Base-by-base conservation (phyloP, 2,888 invertebrate genomes). In the Seira ritae region DNA sequence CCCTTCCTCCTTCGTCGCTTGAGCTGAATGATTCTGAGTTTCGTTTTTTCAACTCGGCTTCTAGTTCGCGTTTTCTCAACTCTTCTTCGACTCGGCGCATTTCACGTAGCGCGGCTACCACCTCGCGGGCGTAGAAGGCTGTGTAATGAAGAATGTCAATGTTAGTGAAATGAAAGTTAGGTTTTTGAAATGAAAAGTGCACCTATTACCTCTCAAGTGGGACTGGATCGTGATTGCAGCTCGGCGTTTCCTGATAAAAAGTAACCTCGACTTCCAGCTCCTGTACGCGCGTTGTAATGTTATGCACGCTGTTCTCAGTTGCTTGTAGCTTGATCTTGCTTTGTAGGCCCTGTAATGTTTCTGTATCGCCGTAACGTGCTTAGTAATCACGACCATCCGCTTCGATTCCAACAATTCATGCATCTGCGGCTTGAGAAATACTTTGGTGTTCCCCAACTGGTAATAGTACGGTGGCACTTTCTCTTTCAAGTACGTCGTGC, bases 81-180 rank as follows among this genome's bases (percentile, higher is more conserved):
- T 90, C 90, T 85, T 90, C 90, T 84, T 90, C 90, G 2, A 90
- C 90, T 31, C 88, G 84, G 69, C 89, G 87, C 90, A 97, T 97
- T 92, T 97, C 97, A 4, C 96, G 91, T 84, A 97, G 91, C 0
- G 97, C 97, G 0, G 95, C 93, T 0, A 97, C 97, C 6, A 95
- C 93, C 91, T 97, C 97, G 85, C 97, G 92, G 0, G 97, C 97
- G 91, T 97, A 97, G 89, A 96, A 96, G 1, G n/a, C n/a, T n/a
- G n/a, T n/a, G n/a, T n/a, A n/a, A n/a, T n/a, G n/a, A n/a, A n/a
- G n/a, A n/a, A n/a, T n/a, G n/a, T n/a, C n/a, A n/a, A n/a, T n/a
- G n/a, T n/a, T n/a, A n/a, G n/a, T n/a, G n/a, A n/a, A n/a, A n/a
- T n/a, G n/a, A n/a, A n/a, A n/a, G n/a, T n/a, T n/a, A n/a, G n/a